Base-by-base conservation (phyloP, 2,797 vertebrate species). In the Graptemys geographica region DNA sequence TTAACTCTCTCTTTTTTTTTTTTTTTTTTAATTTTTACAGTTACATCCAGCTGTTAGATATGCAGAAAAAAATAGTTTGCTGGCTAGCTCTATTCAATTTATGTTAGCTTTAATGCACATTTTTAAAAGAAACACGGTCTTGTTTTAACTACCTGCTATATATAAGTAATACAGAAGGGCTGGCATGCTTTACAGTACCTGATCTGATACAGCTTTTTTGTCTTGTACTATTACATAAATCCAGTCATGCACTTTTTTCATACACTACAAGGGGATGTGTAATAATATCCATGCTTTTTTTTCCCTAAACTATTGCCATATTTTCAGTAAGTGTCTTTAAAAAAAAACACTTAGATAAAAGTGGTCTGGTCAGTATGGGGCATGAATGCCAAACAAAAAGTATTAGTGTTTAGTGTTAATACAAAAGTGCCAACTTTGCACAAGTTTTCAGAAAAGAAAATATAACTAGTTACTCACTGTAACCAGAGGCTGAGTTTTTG, bases 71-170 rank as follows among this genome's bases (percentile, higher is more conserved):
- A 98, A 99, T 99, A 99, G 99, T 99, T 99, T 98, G 98, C 98
- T 98, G 98, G 98, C 98, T 99, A 99, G 99, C 98, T 99, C 98
- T 98, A 98, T 98, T 99, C 99, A 25, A 98, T 99, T 99, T 99
- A 99, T 98, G 98, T 99, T 99, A 98, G 98, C 98, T 98, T 99
- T 97, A 98, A 98, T 99, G 98, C 98, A 98, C 98, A 98, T 99
- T 99, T 99, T 98, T 98, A 98, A 98, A 97, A 97, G 97, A 98
- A 98, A 98, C 98, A 98, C 97, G 98, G 99, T 99, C 98, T 99
- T 98, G 98, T 99, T 99, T 99, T 99, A 98, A 99, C 99, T 99
- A 99, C 99, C 98, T 98, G 99, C 99, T 99, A 99, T 99, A 99
- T 99, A 98, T 98, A 94, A 98, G 96, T 98, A 97, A 94, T 98